Base-by-base conservation (phyloP, 53 echinoderm and acorn worm genomes). In the Arbacia lixula region DNA sequence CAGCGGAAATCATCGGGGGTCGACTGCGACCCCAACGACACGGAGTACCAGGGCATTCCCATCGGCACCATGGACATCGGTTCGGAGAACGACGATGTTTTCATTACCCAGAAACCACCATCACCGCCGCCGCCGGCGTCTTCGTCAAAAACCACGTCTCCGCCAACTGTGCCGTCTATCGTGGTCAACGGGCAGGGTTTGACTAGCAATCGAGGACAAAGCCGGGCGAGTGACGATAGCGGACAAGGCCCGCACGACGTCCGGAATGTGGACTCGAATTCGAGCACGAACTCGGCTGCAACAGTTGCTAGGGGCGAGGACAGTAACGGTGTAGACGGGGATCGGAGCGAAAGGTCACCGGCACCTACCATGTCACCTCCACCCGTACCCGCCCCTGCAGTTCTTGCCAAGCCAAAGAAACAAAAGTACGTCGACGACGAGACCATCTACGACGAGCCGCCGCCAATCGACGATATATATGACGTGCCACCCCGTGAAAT, bases 191-290 rank as follows among this genome's bases (percentile, higher is more conserved):
- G 28, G 16, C 20, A 9, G 12, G 60, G 58, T 31, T 26, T 37
- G 19, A 26, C 24, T 9, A 58, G 16, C 25, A 53, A 19, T 34
- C 17, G 78, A 14, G 78, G 38, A n/a, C 55, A 77, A 58, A 57
- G 78, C 38, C 78, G 78, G 35, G 78, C 78, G 3, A 77, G 78
- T 39, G 78, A 77, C 53, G 78, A 77, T 58, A 77, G 78, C 78
- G 78, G 78, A 38, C 78, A 77, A 29, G 78, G 78, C 11, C 58
- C 78, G 1, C 78, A 77, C 60, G 78, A 60, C 28, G 78, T 77
- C 25, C 58, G 78, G 22, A 56, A 22, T 20, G 24, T 77, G 41
- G 78, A 77, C 38, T 56, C 58, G 40, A 58, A 34, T 8, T 50
- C 74, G 31, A 74, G 74, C 40, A 43, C 69, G 69, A 69, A 69